These are phyloP conservation scores for Erythrocercus mccallii DNA, from an alignment of 2,113 vertebrate species.

Conservation along the genomic window DNA sequence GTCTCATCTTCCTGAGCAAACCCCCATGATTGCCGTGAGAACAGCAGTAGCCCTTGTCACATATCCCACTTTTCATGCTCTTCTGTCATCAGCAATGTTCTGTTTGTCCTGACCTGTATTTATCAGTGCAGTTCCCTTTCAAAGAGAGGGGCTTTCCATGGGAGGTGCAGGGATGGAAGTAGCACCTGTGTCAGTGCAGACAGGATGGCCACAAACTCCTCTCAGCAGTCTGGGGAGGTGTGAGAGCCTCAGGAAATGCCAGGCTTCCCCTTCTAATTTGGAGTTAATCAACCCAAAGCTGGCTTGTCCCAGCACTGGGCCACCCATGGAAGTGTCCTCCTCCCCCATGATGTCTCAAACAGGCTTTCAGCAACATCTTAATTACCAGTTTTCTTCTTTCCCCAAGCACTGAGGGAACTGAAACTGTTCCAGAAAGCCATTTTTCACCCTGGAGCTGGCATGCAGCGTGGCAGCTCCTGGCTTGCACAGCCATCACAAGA, in stretches of 20 bases:
- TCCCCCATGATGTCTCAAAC: not conserved
- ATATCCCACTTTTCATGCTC: rapidly evolving
- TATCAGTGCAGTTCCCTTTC: rapidly evolving
- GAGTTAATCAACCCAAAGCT: not conserved
- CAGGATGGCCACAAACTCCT: not conserved
- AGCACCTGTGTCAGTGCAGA: not conserved
- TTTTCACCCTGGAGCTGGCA: not conserved
- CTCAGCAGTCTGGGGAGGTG: not conserved
- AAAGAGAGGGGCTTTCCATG: rapidly evolving
- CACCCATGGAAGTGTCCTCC: no score
- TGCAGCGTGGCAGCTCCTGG: not conserved
- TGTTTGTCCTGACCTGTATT: rapidly evolving
- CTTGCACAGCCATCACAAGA: not conserved
- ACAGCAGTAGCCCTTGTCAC: not conserved
- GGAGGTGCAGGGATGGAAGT: not conserved
- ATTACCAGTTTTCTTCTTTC: not conserved
- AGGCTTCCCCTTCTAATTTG: no score
- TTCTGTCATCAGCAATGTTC: not conserved
- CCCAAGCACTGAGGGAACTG: not conserved
- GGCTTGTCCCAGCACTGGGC: not conserved
- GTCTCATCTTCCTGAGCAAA: not conserved
- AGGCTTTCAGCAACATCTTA: not conserved
- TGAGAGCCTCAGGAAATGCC: not conserved
- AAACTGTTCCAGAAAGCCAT: not conserved
- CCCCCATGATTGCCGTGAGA: not conserved